Conservation (phyloP, 1,140 invertebrate species). For the Nebria ingens region DNA sequence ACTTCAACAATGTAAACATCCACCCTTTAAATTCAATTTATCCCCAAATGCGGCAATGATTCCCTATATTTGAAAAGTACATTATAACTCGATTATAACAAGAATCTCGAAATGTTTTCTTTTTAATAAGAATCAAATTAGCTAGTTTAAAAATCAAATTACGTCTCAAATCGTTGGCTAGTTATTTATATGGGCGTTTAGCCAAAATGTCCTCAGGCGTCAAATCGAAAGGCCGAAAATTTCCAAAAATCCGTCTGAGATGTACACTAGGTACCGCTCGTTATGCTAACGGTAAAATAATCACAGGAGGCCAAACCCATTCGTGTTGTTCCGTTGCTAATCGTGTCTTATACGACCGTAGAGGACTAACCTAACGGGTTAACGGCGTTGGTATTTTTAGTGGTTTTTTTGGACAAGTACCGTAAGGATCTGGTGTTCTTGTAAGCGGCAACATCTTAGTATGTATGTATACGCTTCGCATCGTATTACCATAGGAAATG, state of each 20-base stretch:
- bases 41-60: no score
- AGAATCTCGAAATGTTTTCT: no score
- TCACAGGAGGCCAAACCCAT: not conserved
- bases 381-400: not conserved
- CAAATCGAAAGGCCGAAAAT: constrained; percentile 7
- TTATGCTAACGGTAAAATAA: constrained; percentile 5
- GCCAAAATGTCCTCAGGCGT: no score
- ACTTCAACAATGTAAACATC: no score
- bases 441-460: not conserved
- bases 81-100: no score
- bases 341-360: no score
- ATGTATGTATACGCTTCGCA: not conserved
- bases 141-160: no score
- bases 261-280: not conserved
- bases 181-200: no score
- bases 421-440: not conserved
- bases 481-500: constrained; percentile 4
- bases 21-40: no score
- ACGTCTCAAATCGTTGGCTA: no score
- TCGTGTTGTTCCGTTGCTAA: not conserved
- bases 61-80: no score
- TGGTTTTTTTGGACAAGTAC: constrained; percentile 9
- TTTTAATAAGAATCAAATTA: no score
- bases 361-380: not conserved
- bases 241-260: constrained; percentile 9